Evolutionary conservation across 2,888 invertebrate genomes (phyloP), one percentile per base, ranked within the genome.

Genomic region (Eilema griseolum): DNA sequence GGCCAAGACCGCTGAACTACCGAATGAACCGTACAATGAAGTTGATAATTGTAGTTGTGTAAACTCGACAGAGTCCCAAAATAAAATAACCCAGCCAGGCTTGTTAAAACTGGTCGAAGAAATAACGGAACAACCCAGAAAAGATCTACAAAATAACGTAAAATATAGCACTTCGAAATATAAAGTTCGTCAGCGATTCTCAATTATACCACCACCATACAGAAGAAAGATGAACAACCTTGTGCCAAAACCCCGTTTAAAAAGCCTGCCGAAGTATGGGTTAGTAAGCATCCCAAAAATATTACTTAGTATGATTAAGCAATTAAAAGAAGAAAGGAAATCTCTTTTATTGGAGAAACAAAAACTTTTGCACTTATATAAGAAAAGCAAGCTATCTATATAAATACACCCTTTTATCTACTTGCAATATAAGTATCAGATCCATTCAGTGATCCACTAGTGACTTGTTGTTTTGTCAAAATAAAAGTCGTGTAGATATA

Each of bases 281-380:
- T 66, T 57, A 37, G 59, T 66, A 12, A 57, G 5, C 12, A 59
- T 66, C 7, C 57, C 57, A n/a, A 26, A 41, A 37, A 2, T 26
- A 59, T 66, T 66, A 66, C 23, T n/a, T 20, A 59, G 20, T 24
- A 59, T 66, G 37, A 26, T 59, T n/a, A 20, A 66, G 12, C 24
- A 37, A 59, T 26, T 59, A 16, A 66, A 66, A n/a, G 26, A 59
- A 24, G 26, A 59, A 67, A 60, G 66, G 23, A 60, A n/a, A 28
- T 7, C 12, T 41, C 46, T 67, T 41, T 14, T 46, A 1, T 31
- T 46, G 52, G 46, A 67, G 10, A 41, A 46, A 14, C 8, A n/a
- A 46, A 66, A 59, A 37, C 20, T 66, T 26, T 26, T 14, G n/a
- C 37, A 33, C n/a, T 26, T 59, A 2, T 10, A 41, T 37, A 66